These are phyloP conservation scores for Cynaeus angustus DNA, from an alignment of 2,888 invertebrate species.

Conservation along the genomic window DNA sequence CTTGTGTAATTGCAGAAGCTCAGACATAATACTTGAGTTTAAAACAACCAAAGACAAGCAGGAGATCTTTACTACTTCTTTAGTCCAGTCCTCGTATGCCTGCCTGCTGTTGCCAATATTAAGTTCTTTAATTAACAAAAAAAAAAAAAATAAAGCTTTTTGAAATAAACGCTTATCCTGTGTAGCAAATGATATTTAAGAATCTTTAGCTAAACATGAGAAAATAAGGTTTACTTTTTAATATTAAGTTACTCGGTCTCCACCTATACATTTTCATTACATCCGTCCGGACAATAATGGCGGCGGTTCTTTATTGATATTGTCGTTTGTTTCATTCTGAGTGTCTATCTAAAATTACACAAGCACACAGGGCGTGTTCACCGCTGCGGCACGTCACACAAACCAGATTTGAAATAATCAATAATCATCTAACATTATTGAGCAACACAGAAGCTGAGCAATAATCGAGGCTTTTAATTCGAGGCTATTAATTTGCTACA, in stretches of 20 bases:
- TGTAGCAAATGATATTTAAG: not conserved
- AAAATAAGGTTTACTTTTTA: conserved; percentile 9
- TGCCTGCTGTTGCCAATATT: no score
- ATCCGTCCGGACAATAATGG: not conserved
- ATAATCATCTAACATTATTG: conserved; percentile 9
- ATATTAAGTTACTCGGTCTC: conserved; percentile 10
- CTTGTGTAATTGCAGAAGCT: no score
- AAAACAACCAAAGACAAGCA: no score
- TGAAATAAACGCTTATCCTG: not conserved
- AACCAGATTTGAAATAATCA: conserved; percentile 17
- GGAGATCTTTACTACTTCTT: no score
- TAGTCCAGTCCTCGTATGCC: no score
- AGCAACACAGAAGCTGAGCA: not conserved
- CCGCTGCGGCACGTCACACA: not conserved
- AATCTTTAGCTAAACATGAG: conserved; percentile 10
- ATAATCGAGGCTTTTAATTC: not conserved
- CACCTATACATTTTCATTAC: not conserved
- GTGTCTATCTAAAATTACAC: conserved; percentile 7
- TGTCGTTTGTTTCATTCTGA: conserved; percentile 17
- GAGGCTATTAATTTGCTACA: not conserved
- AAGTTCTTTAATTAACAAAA: no score
- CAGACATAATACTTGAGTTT: no score
- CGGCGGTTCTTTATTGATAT: conserved; percentile 13
- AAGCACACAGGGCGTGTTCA: conserved; percentile 8
- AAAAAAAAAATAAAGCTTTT: not conserved